Evolutionary conservation across 2,113 vertebrate genomes (phyloP), one percentile per base, ranked within the genome.

Genomic region (Ariopsis seemanni): DNA sequence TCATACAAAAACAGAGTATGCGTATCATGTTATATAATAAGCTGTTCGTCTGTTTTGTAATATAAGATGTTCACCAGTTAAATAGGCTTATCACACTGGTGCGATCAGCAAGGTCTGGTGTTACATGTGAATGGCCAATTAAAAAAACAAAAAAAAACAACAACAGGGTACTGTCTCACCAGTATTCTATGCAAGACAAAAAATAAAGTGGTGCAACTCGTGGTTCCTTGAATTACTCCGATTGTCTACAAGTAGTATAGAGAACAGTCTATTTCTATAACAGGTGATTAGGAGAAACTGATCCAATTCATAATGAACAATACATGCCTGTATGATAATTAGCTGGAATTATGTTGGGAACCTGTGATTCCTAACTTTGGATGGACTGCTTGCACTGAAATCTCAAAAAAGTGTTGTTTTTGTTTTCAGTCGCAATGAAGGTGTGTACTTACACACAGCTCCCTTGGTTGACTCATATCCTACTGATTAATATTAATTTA

Each of bases 211-310:
- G 5, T 11, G 22, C 4, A 8, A 52, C 69, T 27, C 4, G 7
- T 34, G 11, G 11, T 17, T 34, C 52, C 71, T 20, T 71, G 14
- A 18, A 57, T 72, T 71, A 72, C 53, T 53, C 12, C 55, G 27
- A 34, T 34, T 34, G 27, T 57, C 15, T 52, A 57, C 27, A 55
- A 18, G 53, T 42, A 81, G 79, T 42, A 81, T 15, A 60, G 30
- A 80, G 78, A 8, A 80, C 78, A 80, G 27, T 34, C 78, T 58
- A 27, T 80, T 60, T 80, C 27, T 58, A 27, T 80, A 80, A 80
- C 79, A 42, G 79, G 57, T 82, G 10, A 82, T 10, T n/a, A 34
- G 50, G 52, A 78, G 25, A 53, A 80, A 58, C 78, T 79, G 52
- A 79, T 81, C 78, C 4, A 2, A 42, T 42, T 62, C 79, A 6